Conservation (phyloP, 2,888 invertebrate species). For the Hydropsyche betteni region DNA sequence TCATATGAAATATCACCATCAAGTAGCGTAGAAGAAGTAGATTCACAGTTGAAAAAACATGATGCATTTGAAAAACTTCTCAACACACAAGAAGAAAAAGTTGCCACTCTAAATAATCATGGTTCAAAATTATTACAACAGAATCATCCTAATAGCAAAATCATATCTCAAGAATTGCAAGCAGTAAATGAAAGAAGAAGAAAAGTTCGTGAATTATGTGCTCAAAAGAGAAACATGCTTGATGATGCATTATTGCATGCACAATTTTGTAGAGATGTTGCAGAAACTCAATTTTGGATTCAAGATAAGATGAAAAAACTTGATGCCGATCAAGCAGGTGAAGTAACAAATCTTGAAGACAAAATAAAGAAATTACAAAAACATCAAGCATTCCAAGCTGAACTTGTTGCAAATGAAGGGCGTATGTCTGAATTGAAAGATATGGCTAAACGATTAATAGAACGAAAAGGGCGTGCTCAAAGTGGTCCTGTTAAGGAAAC, state of each 20-base stretch:
- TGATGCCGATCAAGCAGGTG: slow-evolving; percentile 74
- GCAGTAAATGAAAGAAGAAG: slow-evolving; percentile 78
- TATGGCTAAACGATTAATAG: slow-evolving; percentile 79
- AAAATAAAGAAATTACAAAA: slow-evolving; percentile 95
- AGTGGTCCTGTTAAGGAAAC: slow-evolving; percentile 76
- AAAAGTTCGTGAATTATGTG: slow-evolving; percentile 74
- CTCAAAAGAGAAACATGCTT: slow-evolving; percentile 73
- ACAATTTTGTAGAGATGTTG: slow-evolving; percentile 91
- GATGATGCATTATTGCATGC: slow-evolving; percentile 83
- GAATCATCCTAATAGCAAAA: slow-evolving; percentile 88
- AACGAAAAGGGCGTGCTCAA: slow-evolving; percentile 75
- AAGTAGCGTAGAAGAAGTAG: slow-evolving; percentile 83
- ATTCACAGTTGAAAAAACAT: slow-evolving; percentile 89
- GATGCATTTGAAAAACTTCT: slow-evolving; percentile 94
- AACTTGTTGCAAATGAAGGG: slow-evolving; percentile 86
- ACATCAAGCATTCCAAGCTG: slow-evolving; percentile 94
- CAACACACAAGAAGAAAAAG: slow-evolving; percentile 85
- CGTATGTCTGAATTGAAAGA: slow-evolving; percentile 84
- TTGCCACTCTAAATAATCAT: slow-evolving; percentile 81
- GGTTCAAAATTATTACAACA: slow-evolving; percentile 88
- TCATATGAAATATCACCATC: slow-evolving; percentile 73
- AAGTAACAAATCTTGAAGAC: slow-evolving; percentile 87
- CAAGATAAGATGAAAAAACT: slow-evolving; percentile 90
- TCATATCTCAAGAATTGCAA: slow-evolving; percentile 78
- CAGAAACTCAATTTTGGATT: slow-evolving; percentile 91